phyloP scores from a whole-genome alignment of 2,888 invertebrate species.

The Parnassius mnemosyne region DNA sequence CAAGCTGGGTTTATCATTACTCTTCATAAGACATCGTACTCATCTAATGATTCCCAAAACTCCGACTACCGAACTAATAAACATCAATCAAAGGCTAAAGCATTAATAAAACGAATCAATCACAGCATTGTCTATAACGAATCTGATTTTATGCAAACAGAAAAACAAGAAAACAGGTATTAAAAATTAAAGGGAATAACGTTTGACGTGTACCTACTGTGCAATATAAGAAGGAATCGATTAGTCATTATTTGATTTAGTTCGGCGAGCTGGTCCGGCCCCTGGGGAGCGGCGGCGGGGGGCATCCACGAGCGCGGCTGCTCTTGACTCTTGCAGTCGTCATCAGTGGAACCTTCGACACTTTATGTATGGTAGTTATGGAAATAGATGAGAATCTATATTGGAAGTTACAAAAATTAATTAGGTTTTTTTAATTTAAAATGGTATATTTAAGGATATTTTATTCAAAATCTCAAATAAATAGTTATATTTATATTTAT shows the following conservation, averaged over 20 bases:
- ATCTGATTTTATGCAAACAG: constrained; percentile 75
- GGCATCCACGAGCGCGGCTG: constrained; percentile 66
- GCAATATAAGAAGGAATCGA: constrained; percentile 78
- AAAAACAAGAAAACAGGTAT: constrained; percentile 56
- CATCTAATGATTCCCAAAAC: constrained; percentile 76
- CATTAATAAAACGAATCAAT: constrained; percentile 77
- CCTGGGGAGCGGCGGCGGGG: constrained; percentile 71
- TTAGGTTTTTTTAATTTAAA: constrained; percentile 18
- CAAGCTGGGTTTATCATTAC: constrained; percentile 65
- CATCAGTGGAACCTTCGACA: constrained; percentile 75
- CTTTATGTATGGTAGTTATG: constrained; percentile 64
- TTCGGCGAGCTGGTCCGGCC: constrained; percentile 67
- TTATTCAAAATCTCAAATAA: constrained; percentile 1
- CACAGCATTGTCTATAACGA: constrained; percentile 75
- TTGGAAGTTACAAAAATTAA: constrained; percentile 30
- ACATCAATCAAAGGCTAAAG: constrained; percentile 74
- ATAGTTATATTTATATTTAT: not conserved
- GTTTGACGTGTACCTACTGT: constrained; percentile 81
- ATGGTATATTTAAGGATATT: not conserved
- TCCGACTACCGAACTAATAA: constrained; percentile 79
- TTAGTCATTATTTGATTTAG: constrained; percentile 82
- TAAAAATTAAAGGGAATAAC: constrained; percentile 76
- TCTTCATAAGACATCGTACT: constrained; percentile 74
- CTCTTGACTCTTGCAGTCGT: constrained; percentile 58
- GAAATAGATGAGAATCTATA: constrained; percentile 53